Conservation (phyloP, 2,888 invertebrate genomes). For the Drosophila niveifrons region DNA sequence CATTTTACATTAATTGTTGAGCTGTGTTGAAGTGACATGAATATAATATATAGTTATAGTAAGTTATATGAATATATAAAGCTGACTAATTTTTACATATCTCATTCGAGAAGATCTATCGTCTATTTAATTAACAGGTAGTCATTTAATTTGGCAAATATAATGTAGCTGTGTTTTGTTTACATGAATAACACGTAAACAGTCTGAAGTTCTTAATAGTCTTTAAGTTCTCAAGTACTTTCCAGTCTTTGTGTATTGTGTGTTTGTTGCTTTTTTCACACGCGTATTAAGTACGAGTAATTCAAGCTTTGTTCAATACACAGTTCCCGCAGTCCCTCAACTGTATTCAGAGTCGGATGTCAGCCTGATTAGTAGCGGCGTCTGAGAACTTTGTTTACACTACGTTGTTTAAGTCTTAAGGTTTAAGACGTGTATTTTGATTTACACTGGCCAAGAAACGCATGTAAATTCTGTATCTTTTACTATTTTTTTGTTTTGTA, state of each 20-base stretch:
- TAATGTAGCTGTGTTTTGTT: neutral
- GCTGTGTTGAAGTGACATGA: neutral
- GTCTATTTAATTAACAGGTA: slow-evolving; percentile 7
- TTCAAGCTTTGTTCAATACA: slow-evolving; percentile 22
- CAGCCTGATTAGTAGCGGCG: slow-evolving; percentile 36
- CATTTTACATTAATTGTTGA: neutral
- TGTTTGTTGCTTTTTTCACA: slow-evolving; percentile 47
- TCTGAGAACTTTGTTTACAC: slow-evolving; percentile 45
- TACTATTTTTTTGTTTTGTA: slow-evolving; percentile 11
- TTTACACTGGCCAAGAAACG: slow-evolving; percentile 30
- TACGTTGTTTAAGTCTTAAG: slow-evolving; percentile 31
- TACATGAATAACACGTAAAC: neutral
- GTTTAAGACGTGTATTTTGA: slow-evolving; percentile 32
- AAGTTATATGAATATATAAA: neutral
- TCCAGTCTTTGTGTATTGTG: slow-evolving; percentile 14
- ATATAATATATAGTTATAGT: neutral
- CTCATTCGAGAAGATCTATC: neutral
- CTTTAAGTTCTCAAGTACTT: neutral
- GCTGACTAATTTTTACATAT: slow-evolving; percentile 1
- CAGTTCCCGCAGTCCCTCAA: slow-evolving; percentile 11
- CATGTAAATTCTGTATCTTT: slow-evolving; percentile 14
- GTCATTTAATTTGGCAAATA: slow-evolving; percentile 9
- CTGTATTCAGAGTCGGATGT: slow-evolving; percentile 3
- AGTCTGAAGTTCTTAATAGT: neutral
- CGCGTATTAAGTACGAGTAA: slow-evolving; percentile 39